Evolutionary conservation across 2,113 vertebrate genomes (phyloP).

Genomic region (Phaethornis superciliosus): DNA sequence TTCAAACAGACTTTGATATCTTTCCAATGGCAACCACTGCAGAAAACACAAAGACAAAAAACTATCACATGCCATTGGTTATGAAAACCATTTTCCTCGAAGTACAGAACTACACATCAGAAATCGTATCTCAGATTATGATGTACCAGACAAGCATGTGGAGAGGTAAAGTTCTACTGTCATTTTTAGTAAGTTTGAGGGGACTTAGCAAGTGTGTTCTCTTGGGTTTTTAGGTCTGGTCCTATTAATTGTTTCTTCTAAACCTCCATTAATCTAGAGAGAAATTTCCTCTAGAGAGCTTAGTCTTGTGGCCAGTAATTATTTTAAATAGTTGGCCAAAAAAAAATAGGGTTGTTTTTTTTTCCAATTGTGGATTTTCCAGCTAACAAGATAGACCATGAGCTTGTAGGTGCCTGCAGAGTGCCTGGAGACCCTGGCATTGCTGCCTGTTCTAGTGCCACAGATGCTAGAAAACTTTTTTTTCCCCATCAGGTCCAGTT

Average conservation of each 20-base stretch:
- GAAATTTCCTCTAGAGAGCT: not conserved
- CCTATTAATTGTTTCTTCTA: not conserved
- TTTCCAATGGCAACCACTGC: not conserved
- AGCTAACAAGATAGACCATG: not conserved
- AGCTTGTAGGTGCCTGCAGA: not conserved
- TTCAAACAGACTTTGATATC: fast-evolving
- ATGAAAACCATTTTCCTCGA: not conserved
- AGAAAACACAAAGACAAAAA: not conserved
- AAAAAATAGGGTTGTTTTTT: fast-evolving
- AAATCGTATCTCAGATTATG: not conserved
- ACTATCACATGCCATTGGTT: not conserved
- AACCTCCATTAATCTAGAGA: not conserved
- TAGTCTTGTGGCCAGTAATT: not conserved
- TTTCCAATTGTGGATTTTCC: not conserved
- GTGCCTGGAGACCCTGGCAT: fast-evolving
- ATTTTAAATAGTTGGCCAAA: not conserved
- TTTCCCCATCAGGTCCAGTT: not conserved
- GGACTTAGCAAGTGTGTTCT: not conserved
- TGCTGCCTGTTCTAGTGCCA: not conserved
- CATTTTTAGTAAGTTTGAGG: not conserved
- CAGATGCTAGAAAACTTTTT: not conserved
- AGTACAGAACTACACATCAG: not conserved
- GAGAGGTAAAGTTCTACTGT: not conserved
- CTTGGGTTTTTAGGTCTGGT: not conserved
- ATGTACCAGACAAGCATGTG: not conserved